These are phyloP conservation scores for cattle (Bos taurus) DNA, from an alignment of 2,113 vertebrate species.

Conservation along the genomic window ARS-UCD2.0 NC_037351.1:10196001-10196500, in stretches of 20 bases:
- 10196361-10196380: no score
- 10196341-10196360: background rate
- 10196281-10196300: background rate
- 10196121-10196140: accelerated
- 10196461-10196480: no score
- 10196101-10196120: background rate
- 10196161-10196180: background rate
- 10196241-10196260: background rate
- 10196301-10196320: background rate
- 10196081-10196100: background rate
- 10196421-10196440: no score
- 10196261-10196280: background rate
- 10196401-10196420: no score
- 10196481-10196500: no score
- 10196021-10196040: background rate
- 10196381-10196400: no score
- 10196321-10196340: background rate
- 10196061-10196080: background rate
- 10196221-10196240: background rate
- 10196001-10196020: background rate
- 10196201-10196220: background rate
- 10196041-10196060: background rate
- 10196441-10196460: no score
- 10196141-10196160: background rate
- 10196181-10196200: background rate